Base-by-base conservation (phyloP, 2,113 vertebrate genomes). In the Melierax canorus region DNA sequence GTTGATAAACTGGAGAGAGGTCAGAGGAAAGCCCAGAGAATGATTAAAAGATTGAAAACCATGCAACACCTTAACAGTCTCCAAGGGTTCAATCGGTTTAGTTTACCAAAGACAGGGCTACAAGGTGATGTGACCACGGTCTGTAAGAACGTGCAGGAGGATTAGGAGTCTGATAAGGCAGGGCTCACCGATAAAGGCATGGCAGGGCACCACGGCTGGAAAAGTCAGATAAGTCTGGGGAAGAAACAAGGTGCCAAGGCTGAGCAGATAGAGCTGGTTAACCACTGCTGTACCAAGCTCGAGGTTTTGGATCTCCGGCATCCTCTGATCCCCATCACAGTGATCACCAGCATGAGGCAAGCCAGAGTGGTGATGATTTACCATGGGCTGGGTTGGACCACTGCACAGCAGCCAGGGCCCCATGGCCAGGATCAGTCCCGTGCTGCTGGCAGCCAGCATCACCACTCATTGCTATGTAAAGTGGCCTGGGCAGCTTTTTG, bases 11-110 rank as follows among this genome's bases (percentile, higher is more conserved):
- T 2, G 3, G 45, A 73, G 55, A 50, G 36, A 76, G 62, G 73
- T 80, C 83, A 86, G 74, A 86, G 74, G 59, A 27, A 72, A 63
- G 64, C 26, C 38, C 11, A 15, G 56, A 36, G 63, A 69, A 50
- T 41, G 53, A 64, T 59, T 36, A n/a, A 50, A 87, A 85, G 48
- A 22, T 41, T 56, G 66, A 60, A 90, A 78, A 38, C 24, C 32
- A 2, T 8, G 34, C 34, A 50, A 43, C 9, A 18, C 41, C 48
- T 32, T 11, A 32, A 78, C 34, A 76, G 22, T 22, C 53, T 90
- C 66, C 0, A 0, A 62, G 88, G 66, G 36, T 18, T 80, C 12
- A 0, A 11, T 19, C 1, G 2, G 64, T 27, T 77, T 39, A 13
- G 13, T 34, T 63, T 59, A n/a, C 58, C 76, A 38, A 69, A 89